Percentiles rank a stretch among this genome's conserved stretches.
phyloP scores from a whole-genome alignment of 2,888 invertebrate species.

The Ophion costatus region DNA sequence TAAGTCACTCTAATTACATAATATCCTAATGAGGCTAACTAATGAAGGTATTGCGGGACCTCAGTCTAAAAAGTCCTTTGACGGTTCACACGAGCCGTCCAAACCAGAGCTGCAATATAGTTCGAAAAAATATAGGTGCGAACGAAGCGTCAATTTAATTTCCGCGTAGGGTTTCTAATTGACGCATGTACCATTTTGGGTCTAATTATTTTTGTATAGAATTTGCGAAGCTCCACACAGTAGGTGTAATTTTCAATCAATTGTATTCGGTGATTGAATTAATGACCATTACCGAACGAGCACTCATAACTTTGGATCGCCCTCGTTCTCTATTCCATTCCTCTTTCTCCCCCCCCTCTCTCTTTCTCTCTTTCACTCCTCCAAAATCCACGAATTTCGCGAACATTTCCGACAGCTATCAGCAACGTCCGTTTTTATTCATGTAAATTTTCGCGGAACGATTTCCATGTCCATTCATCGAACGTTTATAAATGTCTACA shows the following conservation, averaged over 20 bases:
- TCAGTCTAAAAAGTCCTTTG: no score
- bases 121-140: no score
- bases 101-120: no score
- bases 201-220: no score
- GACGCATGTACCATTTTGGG: no score
- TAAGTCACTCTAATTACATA: no score
- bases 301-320: conserved; percentile 29
- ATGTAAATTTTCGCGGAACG: conserved; percentile 54
- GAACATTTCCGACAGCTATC: conserved; percentile 44
- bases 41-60: no score
- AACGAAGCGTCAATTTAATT: no score
- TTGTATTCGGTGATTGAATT: conserved; percentile 26
- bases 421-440: conserved; percentile 32
- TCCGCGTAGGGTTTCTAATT: no score
- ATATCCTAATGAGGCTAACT: no score
- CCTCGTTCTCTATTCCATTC: not conserved
- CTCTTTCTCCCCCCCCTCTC: not conserved
- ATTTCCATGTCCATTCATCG: conserved; percentile 31
- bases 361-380: not conserved
- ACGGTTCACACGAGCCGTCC: no score
- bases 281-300: conserved; percentile 6
- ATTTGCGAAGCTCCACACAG: no score
- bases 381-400: conserved; percentile 38
- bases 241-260: conserved; percentile 1
- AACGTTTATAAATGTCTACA: conserved; percentile 45